Conservation (phyloP, 1,140 invertebrate genomes). For the Grapholita molesta region DNA sequence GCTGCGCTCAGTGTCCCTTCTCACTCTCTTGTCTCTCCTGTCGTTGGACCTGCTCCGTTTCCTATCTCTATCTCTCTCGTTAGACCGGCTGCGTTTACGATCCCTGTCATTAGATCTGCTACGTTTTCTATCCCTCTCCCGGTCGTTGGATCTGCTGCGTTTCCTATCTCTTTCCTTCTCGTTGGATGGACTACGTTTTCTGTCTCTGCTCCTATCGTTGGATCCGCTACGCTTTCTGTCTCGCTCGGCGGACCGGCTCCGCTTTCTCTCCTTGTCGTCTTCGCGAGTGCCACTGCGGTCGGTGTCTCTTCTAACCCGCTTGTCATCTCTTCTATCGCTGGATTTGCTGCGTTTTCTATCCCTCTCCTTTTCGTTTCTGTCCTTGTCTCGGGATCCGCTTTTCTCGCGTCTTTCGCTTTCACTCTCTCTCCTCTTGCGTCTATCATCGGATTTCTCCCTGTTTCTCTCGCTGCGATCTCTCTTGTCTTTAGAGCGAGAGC, state of each 20-base stretch:
- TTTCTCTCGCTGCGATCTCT: neutral
- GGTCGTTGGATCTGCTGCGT: neutral
- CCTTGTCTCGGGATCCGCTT: conserved; percentile 18
- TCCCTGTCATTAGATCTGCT: conserved; percentile 28
- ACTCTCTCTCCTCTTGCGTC: conserved; percentile 28
- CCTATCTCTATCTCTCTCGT: neutral
- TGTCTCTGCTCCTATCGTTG: conserved; percentile 9
- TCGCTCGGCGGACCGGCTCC: neutral
- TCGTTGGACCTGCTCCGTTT: conserved; percentile 13
- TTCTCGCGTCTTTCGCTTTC: neutral
- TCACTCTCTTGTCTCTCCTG: conserved; percentile 31
- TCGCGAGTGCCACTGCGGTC: neutral
- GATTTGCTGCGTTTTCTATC: neutral
- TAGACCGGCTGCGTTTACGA: neutral
- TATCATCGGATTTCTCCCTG: conserved; percentile 17
- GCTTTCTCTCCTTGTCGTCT: neutral
- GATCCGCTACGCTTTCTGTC: conserved; percentile 25
- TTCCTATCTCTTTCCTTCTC: conserved; percentile 15
- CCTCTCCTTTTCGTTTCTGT: conserved; percentile 20
- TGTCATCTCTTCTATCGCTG: no score
- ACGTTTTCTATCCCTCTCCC: neutral
- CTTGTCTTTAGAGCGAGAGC: conserved; percentile 3
- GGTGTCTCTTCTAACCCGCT: neutral
- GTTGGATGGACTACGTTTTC: neutral
- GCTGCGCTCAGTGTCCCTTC: conserved; percentile 32